Evolutionary conservation across 2,888 invertebrate species (phyloP).

Genomic region (Choristoneura rosaceana): DNA sequence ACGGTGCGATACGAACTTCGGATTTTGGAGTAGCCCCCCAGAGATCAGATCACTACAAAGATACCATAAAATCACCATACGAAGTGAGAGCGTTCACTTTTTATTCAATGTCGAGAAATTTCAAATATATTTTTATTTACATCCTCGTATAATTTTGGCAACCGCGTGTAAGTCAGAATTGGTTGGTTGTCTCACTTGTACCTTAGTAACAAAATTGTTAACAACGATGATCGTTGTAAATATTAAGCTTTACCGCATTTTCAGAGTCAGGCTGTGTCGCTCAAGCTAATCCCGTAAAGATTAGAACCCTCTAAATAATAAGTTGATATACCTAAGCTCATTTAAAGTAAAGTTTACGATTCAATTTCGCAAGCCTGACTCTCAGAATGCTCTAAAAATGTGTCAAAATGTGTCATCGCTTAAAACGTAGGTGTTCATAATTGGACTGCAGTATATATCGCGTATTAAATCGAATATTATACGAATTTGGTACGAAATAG

Average conservation of each 20-base stretch:
- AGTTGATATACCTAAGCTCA: slow-evolving; percentile 5
- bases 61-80: too few species aligned
- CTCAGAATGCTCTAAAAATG: slow-evolving; percentile 23
- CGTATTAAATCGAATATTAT: slow-evolving; percentile 33
- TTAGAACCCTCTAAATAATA: not conserved
- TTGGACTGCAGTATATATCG: slow-evolving; percentile 38
- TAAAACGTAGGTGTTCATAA: slow-evolving; percentile 37
- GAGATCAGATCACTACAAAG: too few species aligned
- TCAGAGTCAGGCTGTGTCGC: slow-evolving; percentile 24
- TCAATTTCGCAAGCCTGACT: slow-evolving; percentile 21
- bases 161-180: not conserved
- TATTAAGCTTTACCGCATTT: slow-evolving; percentile 16
- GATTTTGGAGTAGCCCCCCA: too few species aligned
- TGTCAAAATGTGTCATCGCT: slow-evolving; percentile 35
- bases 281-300: slow-evolving; percentile 2
- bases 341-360: not conserved
- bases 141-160: not conserved
- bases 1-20: too few species aligned
- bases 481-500: slow-evolving; percentile 41
- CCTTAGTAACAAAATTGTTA: slow-evolving; percentile 7
- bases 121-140: slow-evolving; percentile 12
- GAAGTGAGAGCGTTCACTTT: too few species aligned
- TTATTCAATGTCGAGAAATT: too few species aligned
- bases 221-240: slow-evolving; percentile 15
- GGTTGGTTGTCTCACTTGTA: not conserved